Base-by-base conservation (phyloP, 2,113 vertebrate genomes). In the Aptenodytes patagonicus region DNA sequence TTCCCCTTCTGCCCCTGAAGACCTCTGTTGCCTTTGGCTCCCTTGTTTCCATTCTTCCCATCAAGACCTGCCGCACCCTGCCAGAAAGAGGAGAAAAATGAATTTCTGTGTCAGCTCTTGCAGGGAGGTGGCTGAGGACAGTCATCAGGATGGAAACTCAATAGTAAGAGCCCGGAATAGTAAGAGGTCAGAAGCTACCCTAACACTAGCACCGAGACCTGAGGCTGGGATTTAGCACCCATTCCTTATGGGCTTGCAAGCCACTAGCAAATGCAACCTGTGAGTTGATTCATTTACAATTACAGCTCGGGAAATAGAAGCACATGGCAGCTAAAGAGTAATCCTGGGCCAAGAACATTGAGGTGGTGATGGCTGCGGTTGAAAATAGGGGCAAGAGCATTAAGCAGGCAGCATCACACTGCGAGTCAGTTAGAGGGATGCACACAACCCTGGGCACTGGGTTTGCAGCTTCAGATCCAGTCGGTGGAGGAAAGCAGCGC, bases 11-110 rank as follows among this genome's bases (percentile, higher is more conserved):
- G 98, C 8, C 99, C 99, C 60, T 98, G 98, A 3, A 97, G 93
- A 26, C 99, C 99, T 47, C 95, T 52, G 85, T 99, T 98, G 5
- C 99, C 99, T 95, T 99, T 99, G 83, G 97, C 97, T 47, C 99
- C 99, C 83, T 98, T 99, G 69, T 94, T 95, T 49, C 99, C 99
- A 0, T 99, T 97, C 76, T 97, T 91, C 71, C 99, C 99, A 51
- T 99, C 60, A 2, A 97, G 83, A 44, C 99, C 99, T 10, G 98
- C 98, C 1, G 64, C 97, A n/a, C 99, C 99, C 99, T 99, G 89
- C 34, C 96, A 80, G 64, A 72, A 90, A 94, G 62, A 68, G 36
- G 16, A 89, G 40, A 52, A 52, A 83, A 36, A 32, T 26, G 3
- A 24, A 31, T 68, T 21, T 68, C 36, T 60, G 10, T 13, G 4